These are phyloP conservation scores for Platyscapa corneri DNA, from an alignment of 1,140 invertebrate genomes.

Conservation along the genomic window DNA sequence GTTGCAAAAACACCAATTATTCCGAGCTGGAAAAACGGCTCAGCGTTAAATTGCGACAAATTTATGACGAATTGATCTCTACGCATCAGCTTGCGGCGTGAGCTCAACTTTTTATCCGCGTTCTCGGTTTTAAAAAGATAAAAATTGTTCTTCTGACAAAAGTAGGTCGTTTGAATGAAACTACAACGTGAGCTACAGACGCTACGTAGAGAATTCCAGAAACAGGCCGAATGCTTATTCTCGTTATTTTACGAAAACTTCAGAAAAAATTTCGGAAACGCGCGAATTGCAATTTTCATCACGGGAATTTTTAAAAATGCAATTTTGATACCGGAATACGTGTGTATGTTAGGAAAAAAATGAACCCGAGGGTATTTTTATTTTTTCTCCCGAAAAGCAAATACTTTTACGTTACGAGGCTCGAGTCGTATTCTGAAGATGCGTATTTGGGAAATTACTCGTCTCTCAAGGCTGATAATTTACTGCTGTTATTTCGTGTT, in stretches of 20 bases:
- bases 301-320: too few species aligned
- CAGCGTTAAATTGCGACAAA: neutral
- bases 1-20: neutral
- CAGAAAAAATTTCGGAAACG: neutral
- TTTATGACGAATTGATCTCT: neutral
- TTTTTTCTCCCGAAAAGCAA: too few species aligned
- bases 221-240: neutral
- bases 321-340: too few species aligned
- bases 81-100: neutral
- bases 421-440: too few species aligned
- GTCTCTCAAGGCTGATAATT: too few species aligned
- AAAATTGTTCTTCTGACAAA: neutral
- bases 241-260: neutral
- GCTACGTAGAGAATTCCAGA: neutral
- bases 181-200: neutral
- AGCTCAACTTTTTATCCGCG: neutral
- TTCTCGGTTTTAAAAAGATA: neutral
- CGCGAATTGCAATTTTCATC: too few species aligned
- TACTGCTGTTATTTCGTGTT: too few species aligned
- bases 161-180: neutral
- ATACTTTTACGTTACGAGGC: too few species aligned
- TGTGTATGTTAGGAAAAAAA: too few species aligned
- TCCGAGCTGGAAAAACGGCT: neutral
- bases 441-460: too few species aligned
- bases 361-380: too few species aligned